Evolutionary conservation across 2,888 invertebrate species (phyloP).

Genomic region (Drosophila leonis): DNA sequence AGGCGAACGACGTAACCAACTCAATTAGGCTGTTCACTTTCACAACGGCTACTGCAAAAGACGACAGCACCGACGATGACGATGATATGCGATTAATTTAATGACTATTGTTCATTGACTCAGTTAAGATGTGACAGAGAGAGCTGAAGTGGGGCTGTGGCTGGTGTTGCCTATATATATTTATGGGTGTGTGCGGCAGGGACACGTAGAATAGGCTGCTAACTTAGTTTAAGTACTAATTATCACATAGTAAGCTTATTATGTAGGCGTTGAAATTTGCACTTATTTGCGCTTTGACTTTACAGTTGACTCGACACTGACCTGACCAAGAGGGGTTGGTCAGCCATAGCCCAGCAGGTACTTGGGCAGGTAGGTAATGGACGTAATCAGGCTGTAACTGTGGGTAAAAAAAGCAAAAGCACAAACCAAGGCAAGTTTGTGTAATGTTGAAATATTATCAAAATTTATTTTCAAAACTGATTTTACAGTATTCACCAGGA

Average conservation of each 20-base stretch:
- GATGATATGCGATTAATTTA: slow-evolving; percentile 62
- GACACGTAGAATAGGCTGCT: slow-evolving; percentile 9
- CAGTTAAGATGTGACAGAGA: slow-evolving; percentile 35
- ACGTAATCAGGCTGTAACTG: slow-evolving; percentile 94
- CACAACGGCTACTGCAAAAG: slow-evolving; percentile 21
- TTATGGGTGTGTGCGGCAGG: slow-evolving; percentile 5
- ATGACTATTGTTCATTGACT: slow-evolving; percentile 77
- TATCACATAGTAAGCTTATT: slow-evolving; percentile 78
- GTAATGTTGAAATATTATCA: slow-evolving; percentile 3
- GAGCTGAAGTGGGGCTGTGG: background rate
- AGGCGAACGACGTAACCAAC: slow-evolving; percentile 10
- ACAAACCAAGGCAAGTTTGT: slow-evolving; percentile 5
- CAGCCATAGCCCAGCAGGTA: slow-evolving; percentile 94
- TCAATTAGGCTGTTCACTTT: slow-evolving; percentile 1
- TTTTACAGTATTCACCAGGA: slow-evolving; percentile 25
- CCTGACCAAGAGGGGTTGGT: slow-evolving; percentile 56
- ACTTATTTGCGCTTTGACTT: slow-evolving; percentile 65
- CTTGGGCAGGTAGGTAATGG: slow-evolving; percentile 94
- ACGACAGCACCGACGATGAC: slow-evolving; percentile 16
- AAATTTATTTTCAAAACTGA: slow-evolving; percentile 44
- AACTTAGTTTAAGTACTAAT: slow-evolving; percentile 69
- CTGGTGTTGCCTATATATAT: slow-evolving; percentile 6
- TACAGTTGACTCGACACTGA: slow-evolving; percentile 43
- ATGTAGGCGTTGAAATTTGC: slow-evolving; percentile 55
- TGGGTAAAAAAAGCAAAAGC: background rate